Base-by-base conservation (phyloP, 2,113 vertebrate species). In the Charadrius vociferus region DNA sequence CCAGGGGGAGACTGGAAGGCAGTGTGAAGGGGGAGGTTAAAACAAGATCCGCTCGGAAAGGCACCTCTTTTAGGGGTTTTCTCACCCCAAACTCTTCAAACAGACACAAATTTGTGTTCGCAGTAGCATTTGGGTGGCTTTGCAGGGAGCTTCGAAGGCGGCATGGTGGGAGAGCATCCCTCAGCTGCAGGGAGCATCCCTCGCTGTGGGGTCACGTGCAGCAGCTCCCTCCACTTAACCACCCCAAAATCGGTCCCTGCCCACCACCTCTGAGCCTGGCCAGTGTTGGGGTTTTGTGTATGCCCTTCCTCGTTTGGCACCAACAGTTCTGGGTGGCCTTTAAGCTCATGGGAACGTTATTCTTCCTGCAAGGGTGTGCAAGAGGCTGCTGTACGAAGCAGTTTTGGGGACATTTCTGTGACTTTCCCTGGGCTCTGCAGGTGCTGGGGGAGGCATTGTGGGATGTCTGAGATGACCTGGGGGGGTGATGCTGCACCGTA, bases 1-100 rank as follows among this genome's bases (percentile, higher is more conserved):
- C 1, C 1, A 37, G n/a, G 34, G 32, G 43, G 23, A 7, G 70
- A 1, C 19, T 29, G 65, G 24, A 45, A 78, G 27, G 47, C 53
- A 10, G 32, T 0, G 0, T 1, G 23, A 58, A 2, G 16, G 2
- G 7, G 7, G 18, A 1, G 7, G 2, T 7, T 45, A 18, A 4
- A 43, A 8, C 0, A 1, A 27, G 26, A 7, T 13, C 24, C 7
- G 29, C 7, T 13, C 4, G 39, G 55, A 32, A 4, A 4, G 24
- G 3, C 15, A 3, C 13, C 32, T 12, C 53, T 43, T 8, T 26
- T 36, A 61, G 59, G 59, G 36, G 10, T 62, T 80, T n/a, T 17
- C 14, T 55, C 7, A 3, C 7, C 11, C 34, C 23, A 3, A 0
- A 22, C 49, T 10, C 50, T 47, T n/a, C 47, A 10, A 12, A 6